A percentile compares a stretch with the other conserved stretches of the same genome.
Evolutionary conservation across 2,888 invertebrate genomes (phyloP).

Genomic region (Sinelater perroti): DNA sequence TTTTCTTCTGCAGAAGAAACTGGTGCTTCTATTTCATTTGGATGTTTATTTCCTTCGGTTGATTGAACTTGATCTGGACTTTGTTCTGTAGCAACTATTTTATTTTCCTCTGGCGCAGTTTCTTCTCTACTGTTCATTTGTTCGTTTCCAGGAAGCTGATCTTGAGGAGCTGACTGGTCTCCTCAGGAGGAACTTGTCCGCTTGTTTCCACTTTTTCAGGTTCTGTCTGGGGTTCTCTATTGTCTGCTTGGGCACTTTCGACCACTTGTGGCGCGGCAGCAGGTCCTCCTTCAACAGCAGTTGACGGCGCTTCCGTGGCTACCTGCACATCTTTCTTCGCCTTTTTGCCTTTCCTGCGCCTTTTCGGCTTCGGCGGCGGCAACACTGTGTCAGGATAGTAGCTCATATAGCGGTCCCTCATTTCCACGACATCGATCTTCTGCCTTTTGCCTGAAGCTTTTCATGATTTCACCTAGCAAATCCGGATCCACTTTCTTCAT

Average conservation of each 20-base stretch:
- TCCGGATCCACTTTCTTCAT: constrained; percentile 55
- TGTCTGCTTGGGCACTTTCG: too few relatives aligned
- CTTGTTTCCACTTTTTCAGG: neutral
- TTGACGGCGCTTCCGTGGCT: neutral
- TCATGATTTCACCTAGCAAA: constrained; percentile 53
- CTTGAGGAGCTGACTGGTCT: too few relatives aligned
- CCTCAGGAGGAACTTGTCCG: too few relatives aligned
- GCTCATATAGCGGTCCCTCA: constrained; percentile 58
- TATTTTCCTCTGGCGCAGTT: neutral
- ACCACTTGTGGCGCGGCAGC: too few relatives aligned
- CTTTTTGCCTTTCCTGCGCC: constrained; percentile 44
- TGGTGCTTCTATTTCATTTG: neutral
- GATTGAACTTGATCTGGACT: too few relatives aligned
- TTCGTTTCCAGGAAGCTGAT: too few relatives aligned
- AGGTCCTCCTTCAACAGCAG: too few relatives aligned
- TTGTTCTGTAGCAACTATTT: too few relatives aligned
- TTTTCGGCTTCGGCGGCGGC: constrained; percentile 51
- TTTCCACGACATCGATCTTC: constrained; percentile 53
- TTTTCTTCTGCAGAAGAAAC: too few relatives aligned
- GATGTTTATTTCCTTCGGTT: neutral
- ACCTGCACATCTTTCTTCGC: neutral
- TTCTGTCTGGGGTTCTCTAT: constrained; percentile 1
- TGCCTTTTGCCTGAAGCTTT: too few relatives aligned
- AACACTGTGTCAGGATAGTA: constrained; percentile 60
- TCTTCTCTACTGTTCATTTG: neutral